Evolutionary conservation across 2,888 invertebrate genomes (phyloP), one percentile per base, ranked within the genome.

Genomic region (Amphipyra berbera): DNA sequence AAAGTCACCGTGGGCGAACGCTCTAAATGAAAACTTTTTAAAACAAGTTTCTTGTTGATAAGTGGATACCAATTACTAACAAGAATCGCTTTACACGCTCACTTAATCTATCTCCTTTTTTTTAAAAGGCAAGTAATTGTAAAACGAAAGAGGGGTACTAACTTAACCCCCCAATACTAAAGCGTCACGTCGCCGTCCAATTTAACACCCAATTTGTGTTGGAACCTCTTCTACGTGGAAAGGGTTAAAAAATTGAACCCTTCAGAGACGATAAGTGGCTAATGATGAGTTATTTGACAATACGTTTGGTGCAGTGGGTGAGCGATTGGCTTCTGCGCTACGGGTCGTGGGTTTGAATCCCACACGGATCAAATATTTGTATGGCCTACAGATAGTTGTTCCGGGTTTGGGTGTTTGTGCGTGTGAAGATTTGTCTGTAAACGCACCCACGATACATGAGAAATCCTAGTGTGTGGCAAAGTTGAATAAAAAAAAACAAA

Each of bases 181-280:
- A 83, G 78, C 81, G 91, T 93, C 92, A 92, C 93, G 92, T 92
- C 87, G 79, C 78, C 57, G 56, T 68, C 82, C 88, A 91, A 92
- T 93, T 93, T 93, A 88, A 88, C 93, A 91, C 86, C 83, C 89
- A 92, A 93, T 93, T 93, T 90, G 85, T 85, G 84, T 85, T 77
- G 82, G 68, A 75, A 21, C 40, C 46, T 54, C 60, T 37, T 69
- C 40, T 68, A 74, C 69, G 74, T 78, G 67, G 73, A 73, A 78
- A 77, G 85, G 82, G 84, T 81, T 79, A 81, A 85, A 86, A 83
- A 81, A 76, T 71, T 48, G 49, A 9, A 38, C 56, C 58, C 49
- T 58, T 61, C 44, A 21, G 60, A 69, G 61, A 73, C 61, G 69
- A 58, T 50, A 46, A 68, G 58, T 61, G 33, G 57, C 33, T 56